A percentile compares a stretch with the other conserved stretches of the same genome.
These are phyloP conservation scores for Sorex fumeus DNA, from an alignment of 2,113 vertebrate genomes.

Conservation along the genomic window DNA sequence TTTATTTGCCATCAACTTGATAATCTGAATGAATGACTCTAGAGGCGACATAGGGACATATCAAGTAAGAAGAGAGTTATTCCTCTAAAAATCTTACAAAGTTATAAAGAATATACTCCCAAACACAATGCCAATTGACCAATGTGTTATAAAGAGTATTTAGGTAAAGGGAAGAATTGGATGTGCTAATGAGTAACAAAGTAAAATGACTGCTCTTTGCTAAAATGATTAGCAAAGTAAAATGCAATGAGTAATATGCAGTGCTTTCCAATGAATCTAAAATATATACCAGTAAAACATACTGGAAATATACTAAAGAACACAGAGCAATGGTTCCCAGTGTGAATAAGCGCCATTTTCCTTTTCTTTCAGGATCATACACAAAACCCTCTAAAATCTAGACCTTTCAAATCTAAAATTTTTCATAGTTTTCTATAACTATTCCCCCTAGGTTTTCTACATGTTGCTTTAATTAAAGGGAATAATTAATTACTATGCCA, in stretches of 20 bases:
- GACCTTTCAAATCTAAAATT: neutral
- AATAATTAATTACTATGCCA: neutral
- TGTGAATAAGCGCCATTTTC: neutral
- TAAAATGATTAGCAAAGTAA: neutral
- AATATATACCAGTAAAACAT: neutral
- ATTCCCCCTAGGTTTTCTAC: neutral
- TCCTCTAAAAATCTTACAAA: slow-evolving; percentile 33
- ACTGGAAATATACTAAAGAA: neutral
- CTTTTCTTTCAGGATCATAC: neutral
- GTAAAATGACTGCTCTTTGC: neutral
- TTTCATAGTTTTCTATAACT: neutral
- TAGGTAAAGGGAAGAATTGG: neutral
- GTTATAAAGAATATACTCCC: slow-evolving; percentile 29
- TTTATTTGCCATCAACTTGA: slow-evolving; percentile 40
- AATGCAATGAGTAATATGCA: neutral
- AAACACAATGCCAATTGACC: neutral
- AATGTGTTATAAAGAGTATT: neutral
- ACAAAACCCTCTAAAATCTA: slow-evolving; percentile 29
- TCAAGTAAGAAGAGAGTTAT: slow-evolving; percentile 9
- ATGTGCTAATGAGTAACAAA: neutral
- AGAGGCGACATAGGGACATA: neutral
- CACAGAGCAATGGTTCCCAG: neutral
- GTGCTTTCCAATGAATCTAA: neutral
- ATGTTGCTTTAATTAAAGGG: neutral
- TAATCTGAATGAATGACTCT: neutral